Percentiles rank a stretch among this genome's conserved stretches.
Evolutionary conservation across 2,888 invertebrate genomes (phyloP).

Genomic region (Eupithecia subfuscata): DNA sequence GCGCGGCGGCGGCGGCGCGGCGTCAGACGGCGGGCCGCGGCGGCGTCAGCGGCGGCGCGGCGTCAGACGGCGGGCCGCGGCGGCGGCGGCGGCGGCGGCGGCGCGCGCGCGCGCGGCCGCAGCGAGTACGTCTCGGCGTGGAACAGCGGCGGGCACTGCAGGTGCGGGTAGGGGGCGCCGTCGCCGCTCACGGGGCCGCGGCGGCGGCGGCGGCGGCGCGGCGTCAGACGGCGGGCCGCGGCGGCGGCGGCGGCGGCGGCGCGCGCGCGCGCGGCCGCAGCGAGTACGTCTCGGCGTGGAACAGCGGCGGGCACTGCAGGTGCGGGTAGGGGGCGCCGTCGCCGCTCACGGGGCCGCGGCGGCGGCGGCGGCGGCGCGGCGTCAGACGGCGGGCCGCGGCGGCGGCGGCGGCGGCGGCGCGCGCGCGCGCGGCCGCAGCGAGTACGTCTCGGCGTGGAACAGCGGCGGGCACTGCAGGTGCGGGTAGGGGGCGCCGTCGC

Average conservation of each 20-base stretch:
- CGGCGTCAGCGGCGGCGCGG: no score
- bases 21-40: no score
- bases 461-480: slow-evolving; percentile 94
- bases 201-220: no score
- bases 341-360: slow-evolving; percentile 2
- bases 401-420: not conserved
- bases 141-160: no score
- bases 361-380: not conserved
- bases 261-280: slow-evolving; percentile 61
- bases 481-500: slow-evolving; percentile 81
- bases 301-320: no score
- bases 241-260: not conserved
- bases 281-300: no score
- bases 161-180: no score
- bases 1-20: no score
- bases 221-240: not conserved
- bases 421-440: slow-evolving; percentile 67
- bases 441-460: slow-evolving; percentile 93
- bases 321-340: slow-evolving; percentile 45
- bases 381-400: not conserved
- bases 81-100: slow-evolving; percentile 3
- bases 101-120: slow-evolving; percentile 11
- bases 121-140: no score
- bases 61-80: not conserved
- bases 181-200: no score